Evolutionary conservation across 2,888 invertebrate species (phyloP).

Genomic region (Tridacna crocea): DNA sequence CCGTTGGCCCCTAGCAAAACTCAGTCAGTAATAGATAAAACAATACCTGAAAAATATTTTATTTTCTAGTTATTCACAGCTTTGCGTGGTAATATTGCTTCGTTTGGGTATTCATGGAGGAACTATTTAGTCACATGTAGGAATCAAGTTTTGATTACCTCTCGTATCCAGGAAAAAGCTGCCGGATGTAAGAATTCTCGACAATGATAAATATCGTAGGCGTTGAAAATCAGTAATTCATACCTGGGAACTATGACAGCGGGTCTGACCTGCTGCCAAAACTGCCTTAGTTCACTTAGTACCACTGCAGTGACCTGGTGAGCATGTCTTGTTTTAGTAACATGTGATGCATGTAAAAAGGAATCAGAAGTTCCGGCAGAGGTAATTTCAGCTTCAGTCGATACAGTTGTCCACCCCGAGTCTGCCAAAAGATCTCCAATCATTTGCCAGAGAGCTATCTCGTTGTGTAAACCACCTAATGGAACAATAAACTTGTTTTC

Average conservation of each 20-base stretch:
- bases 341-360: conserved; percentile 46
- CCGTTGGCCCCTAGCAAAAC: too few relatives aligned
- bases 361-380: conserved; percentile 68
- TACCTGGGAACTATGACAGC: neutral
- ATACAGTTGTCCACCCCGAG: conserved; percentile 69
- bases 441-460: conserved; percentile 69
- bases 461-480: too few relatives aligned
- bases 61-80: too few relatives aligned
- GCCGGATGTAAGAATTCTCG: neutral
- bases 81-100: too few relatives aligned
- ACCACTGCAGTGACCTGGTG: too few relatives aligned
- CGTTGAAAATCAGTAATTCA: too few relatives aligned
- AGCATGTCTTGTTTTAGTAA: conserved; percentile 56
- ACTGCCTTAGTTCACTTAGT: conserved; percentile 27
- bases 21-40: too few relatives aligned
- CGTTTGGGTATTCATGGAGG: too few relatives aligned
- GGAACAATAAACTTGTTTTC: too few relatives aligned
- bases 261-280: neutral
- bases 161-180: too few relatives aligned
- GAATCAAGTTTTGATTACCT: conserved; percentile 28
- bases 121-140: too few relatives aligned
- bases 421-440: conserved; percentile 66
- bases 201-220: neutral
- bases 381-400: conserved; percentile 64
- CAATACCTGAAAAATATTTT: too few relatives aligned